Conservation (phyloP, 92 coral and sea anemone species). For the Blastomussa wellsi region DNA sequence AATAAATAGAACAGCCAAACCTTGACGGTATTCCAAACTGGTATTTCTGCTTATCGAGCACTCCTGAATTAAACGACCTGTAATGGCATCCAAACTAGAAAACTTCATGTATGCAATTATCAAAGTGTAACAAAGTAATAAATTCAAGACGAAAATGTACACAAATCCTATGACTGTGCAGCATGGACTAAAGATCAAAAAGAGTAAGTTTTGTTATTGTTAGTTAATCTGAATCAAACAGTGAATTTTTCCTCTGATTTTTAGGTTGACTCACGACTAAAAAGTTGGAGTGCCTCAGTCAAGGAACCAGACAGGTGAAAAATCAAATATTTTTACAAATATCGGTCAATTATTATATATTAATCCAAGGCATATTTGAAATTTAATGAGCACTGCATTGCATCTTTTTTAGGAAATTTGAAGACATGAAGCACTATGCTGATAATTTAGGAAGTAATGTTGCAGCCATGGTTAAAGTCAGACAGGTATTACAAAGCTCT, state of each 20-base stretch:
- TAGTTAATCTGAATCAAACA: too few relatives aligned
- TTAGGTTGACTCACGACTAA: slow-evolving; percentile 92
- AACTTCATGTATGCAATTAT: too few relatives aligned
- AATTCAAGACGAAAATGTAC: too few relatives aligned
- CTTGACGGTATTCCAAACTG: too few relatives aligned
- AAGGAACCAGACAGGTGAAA: slow-evolving; percentile 91
- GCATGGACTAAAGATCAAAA: too few relatives aligned
- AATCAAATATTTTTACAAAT: neutral
- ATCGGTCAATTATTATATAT: neutral
- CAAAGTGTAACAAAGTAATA: too few relatives aligned
- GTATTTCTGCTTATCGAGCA: too few relatives aligned
- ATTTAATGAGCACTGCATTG: neutral
- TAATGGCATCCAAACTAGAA: too few relatives aligned
- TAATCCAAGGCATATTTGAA: neutral
- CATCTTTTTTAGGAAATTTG: slow-evolving; percentile 72
- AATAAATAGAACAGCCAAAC: too few relatives aligned
- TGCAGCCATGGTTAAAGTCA: slow-evolving; percentile 91
- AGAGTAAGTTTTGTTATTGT: too few relatives aligned
- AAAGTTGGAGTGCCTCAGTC: slow-evolving; percentile 91
- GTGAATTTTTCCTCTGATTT: neutral
- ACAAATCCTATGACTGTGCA: too few relatives aligned
- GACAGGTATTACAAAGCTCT: slow-evolving; percentile 69
- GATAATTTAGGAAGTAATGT: slow-evolving; percentile 89
- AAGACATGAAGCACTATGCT: slow-evolving; percentile 95
- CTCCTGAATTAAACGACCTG: too few relatives aligned